These are phyloP conservation scores for Solenopsis fugax DNA, from an alignment of 1,140 invertebrate genomes.

Conservation along the genomic window DNA sequence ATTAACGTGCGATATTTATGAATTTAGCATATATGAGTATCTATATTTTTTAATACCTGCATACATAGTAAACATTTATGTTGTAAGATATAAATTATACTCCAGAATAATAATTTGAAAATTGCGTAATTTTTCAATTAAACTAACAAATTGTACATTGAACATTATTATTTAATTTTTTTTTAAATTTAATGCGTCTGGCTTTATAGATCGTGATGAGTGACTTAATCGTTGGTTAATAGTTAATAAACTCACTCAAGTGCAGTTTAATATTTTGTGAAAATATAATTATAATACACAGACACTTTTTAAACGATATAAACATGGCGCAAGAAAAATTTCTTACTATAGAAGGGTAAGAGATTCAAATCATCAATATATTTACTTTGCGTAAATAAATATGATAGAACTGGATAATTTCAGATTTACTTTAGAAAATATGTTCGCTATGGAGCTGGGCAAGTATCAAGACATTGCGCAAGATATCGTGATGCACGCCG, in stretches of 20 bases:
- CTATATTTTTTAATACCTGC: conserved; percentile 1
- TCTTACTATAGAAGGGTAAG: conserved; percentile 75
- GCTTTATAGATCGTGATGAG: conserved; percentile 16
- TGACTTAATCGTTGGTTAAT: not conserved
- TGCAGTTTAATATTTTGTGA: conserved; percentile 11
- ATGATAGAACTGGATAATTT: not conserved
- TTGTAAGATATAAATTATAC: not conserved
- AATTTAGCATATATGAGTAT: not conserved
- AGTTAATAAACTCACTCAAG: not conserved
- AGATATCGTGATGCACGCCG: conserved; percentile 94
- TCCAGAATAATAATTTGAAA: not conserved
- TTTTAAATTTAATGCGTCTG: not conserved
- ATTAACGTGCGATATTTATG: conserved; percentile 11
- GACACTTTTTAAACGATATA: conserved; percentile 35
- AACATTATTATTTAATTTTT: conserved; percentile 8
- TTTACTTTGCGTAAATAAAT: not conserved
- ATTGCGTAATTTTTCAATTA: not conserved
- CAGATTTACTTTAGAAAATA: conserved; percentile 94
- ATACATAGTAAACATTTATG: not conserved
- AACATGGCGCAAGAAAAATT: conserved; percentile 57
- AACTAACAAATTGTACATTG: not conserved
- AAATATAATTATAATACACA: conserved; percentile 20
- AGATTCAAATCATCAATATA: conserved; percentile 26
- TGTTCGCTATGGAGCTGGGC: conserved; percentile 96
- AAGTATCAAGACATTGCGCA: conserved; percentile 94